Percentiles rank a stretch among this genome's conserved stretches.
Conservation (phyloP, 2,888 invertebrate genomes). For the Ophioninae sp. region DNA sequence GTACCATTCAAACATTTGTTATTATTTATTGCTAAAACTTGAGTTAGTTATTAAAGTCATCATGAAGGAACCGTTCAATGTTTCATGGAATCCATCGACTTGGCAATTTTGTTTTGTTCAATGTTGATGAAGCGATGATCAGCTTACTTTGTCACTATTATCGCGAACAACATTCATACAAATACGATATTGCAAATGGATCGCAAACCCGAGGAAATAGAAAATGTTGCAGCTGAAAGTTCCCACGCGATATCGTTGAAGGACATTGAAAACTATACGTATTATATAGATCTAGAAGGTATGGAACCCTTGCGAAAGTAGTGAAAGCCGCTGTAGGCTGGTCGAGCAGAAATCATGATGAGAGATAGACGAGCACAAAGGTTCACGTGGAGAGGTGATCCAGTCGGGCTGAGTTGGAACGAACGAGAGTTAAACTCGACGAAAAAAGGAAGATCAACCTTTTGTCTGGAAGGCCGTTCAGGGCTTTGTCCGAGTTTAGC, state of each 20-base stretch:
- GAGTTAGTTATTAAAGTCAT: too few relatives aligned
- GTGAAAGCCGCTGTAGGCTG: constrained; percentile 33
- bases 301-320: constrained; percentile 22
- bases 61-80: too few relatives aligned
- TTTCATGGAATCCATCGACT: too few relatives aligned
- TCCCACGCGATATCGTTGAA: constrained; percentile 4
- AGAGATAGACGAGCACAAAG: constrained; percentile 29
- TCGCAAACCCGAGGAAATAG: constrained; percentile 13
- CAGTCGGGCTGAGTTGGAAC: constrained; percentile 23
- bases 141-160: too few relatives aligned
- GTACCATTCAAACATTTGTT: too few relatives aligned
- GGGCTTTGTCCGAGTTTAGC: constrained; percentile 78
- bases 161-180: too few relatives aligned
- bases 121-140: too few relatives aligned
- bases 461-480: constrained; percentile 76
- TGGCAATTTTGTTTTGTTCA: too few relatives aligned
- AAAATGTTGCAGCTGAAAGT: constrained; percentile 3
- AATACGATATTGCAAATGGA: neutral
- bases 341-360: constrained; percentile 37
- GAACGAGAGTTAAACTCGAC: constrained; percentile 71
- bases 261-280: neutral
- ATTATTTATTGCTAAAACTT: too few relatives aligned
- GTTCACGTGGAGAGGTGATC: constrained; percentile 11
- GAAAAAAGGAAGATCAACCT: constrained; percentile 79
- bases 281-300: constrained; percentile 18